These are phyloP conservation scores for Turritopsis dohrnii DNA, from an alignment of 30 jellyfish, hydroid and myxozoan genomes.

Conservation along the genomic window DNA sequence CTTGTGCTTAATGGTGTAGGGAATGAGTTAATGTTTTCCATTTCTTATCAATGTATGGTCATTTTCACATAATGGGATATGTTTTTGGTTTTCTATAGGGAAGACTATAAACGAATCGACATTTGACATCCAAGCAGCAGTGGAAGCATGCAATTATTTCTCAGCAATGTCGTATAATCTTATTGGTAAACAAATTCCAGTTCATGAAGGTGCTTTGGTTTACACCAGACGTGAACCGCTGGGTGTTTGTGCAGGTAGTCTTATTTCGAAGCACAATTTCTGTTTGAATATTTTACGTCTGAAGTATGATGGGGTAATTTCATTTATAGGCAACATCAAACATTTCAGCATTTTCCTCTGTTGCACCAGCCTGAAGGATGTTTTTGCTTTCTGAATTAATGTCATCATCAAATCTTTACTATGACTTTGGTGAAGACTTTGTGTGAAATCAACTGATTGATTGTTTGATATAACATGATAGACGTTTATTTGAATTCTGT, in stretches of 20 bases:
- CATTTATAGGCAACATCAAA: too few relatives aligned
- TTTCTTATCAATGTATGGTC: background rate
- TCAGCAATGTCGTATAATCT: constrained; percentile 47
- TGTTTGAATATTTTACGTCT: background rate
- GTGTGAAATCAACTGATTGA: background rate
- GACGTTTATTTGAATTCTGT: background rate
- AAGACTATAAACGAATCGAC: constrained; percentile 54
- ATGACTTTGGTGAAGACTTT: background rate
- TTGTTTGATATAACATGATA: background rate
- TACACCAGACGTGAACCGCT: constrained; percentile 85
- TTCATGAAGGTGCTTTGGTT: constrained; percentile 55
- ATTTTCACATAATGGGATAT: background rate
- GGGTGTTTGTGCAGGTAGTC: constrained; percentile 88
- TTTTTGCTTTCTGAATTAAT: too few relatives aligned
- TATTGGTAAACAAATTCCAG: constrained; percentile 70
- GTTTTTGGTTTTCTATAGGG: constrained; percentile 27
- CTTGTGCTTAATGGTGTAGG: background rate
- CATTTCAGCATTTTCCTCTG: too few relatives aligned
- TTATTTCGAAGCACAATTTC: background rate
- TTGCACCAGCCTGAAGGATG: too few relatives aligned
- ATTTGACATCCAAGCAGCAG: constrained; percentile 77
- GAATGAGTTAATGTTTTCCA: background rate
- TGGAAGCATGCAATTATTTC: constrained; percentile 62
- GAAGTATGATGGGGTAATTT: too few relatives aligned
- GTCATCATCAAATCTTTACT: too few relatives aligned